Evolutionary conservation across 2,888 invertebrate species (phyloP), one percentile per base, ranked within the genome.

Genomic region (Pristionchus entomophagus): DNA sequence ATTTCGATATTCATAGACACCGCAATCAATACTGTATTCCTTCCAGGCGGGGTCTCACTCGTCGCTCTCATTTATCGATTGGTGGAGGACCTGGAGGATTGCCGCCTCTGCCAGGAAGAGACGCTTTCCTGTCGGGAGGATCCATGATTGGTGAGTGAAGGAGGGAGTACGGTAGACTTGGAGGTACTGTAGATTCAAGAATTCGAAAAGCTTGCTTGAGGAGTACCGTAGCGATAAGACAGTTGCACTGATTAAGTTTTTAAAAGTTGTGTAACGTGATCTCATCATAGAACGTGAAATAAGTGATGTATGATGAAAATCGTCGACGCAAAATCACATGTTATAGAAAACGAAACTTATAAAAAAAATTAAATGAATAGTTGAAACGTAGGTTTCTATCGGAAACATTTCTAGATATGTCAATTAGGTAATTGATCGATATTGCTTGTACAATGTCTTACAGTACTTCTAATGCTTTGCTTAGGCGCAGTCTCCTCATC

Each of bases 31-130:
- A 45, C 45, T 10, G 45, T 45, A 45, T 45, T 8, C 26, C 17
- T 38, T 41, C 19, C 69, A 69, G 69, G 38, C 69, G 69, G 22
- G 69, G 69, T 41, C 69, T 69, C 38, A 69, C 69, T 22, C 69
- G 69, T n/a, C 69, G 69, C 19, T 69, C 69, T 22, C 69, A 69
- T 19, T 69, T 69, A n/a, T 19, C 38, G 38, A 38, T 41, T 19
- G 62, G 17, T 3, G 69, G 38, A 69, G 69, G 38, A 22, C 38
- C 35, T 5, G 32, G 32, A 19, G 38, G 35, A 38, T 38, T 41
- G 69, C 69, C 69, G 22, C 69, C 69, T 17, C 35, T 69, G 19
- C 69, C 69, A 6, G 69, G 32, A 17, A 17, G 69, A 5, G 69
- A 69, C 35, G 38, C 35, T 1, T 69, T 69, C 69, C 69, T 69